These are phyloP conservation scores for Porites cylindrica DNA, from an alignment of 92 coral and sea anemone species.

Conservation along the genomic window DNA sequence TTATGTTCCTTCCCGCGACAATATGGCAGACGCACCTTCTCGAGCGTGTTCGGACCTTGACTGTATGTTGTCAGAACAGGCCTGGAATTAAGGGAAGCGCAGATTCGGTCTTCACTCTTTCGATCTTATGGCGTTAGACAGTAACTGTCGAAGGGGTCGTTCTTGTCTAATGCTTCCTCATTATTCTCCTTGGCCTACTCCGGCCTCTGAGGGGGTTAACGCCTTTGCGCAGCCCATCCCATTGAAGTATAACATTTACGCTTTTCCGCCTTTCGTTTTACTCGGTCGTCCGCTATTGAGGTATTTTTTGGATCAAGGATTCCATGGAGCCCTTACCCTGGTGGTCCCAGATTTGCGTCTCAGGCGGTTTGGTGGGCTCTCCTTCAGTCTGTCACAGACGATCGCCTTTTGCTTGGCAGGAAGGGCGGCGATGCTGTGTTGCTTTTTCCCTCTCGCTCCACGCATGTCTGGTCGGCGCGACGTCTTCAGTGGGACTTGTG, in stretches of 20 bases:
- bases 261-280: conserved; percentile 44
- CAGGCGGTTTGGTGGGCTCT: conserved; percentile 48
- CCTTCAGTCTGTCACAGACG: conserved; percentile 27
- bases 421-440: conserved; percentile 31
- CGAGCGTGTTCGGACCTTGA: conserved; percentile 44
- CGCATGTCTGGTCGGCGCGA: conserved; percentile 33
- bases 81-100: conserved; percentile 47
- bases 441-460: conserved; percentile 38
- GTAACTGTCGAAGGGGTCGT: conserved; percentile 48
- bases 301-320: conserved; percentile 21
- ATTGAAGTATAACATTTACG: conserved; percentile 33
- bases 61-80: conserved; percentile 37
- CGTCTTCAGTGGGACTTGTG: neutral
- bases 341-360: conserved; percentile 35
- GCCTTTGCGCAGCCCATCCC: conserved; percentile 61
- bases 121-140: conserved; percentile 66
- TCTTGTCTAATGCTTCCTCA: conserved; percentile 27
- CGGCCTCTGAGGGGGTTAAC: conserved; percentile 27
- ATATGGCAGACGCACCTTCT: conserved; percentile 55
- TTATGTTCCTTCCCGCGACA: conserved; percentile 43
- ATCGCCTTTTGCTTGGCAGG: conserved; percentile 29
- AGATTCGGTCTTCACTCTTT: conserved; percentile 55
- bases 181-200: conserved; percentile 66
- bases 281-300: conserved; percentile 47
- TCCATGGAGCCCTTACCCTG: conserved; percentile 23